A percentile compares a stretch with the other conserved stretches of the same genome.
Conservation (phyloP, 2,113 vertebrate genomes). For the Falco punctatus region DNA sequence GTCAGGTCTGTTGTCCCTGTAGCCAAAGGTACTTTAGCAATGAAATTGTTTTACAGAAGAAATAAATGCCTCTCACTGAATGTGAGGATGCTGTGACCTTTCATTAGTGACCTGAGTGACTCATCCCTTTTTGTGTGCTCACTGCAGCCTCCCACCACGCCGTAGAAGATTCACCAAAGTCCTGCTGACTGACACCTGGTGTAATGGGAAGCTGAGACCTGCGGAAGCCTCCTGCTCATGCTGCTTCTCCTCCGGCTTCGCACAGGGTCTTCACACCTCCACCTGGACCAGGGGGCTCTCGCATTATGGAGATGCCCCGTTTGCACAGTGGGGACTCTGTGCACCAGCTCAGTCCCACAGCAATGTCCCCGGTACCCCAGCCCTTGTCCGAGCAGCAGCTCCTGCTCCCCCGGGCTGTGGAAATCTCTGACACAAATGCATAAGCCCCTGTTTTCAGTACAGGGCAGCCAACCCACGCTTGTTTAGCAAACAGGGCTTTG, state of each 20-base stretch:
- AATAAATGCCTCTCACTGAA: not conserved
- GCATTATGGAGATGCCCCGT: fast-evolving
- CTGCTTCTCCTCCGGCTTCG: not conserved
- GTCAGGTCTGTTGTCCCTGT: not conserved
- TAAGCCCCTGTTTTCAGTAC: not conserved
- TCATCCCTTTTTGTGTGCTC: not conserved
- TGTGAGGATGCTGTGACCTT: constrained; percentile 17
- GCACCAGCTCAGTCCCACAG: not conserved
- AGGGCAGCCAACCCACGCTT: not conserved
- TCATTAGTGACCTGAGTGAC: constrained; percentile 38
- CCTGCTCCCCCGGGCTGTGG: fast-evolving
- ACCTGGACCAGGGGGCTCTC: not conserved
- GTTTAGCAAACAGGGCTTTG: not conserved
- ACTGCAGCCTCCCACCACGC: not conserved
- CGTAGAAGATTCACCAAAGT: not conserved
- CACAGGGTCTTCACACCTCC: not conserved
- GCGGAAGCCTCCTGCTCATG: not conserved
- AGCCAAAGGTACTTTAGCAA: not conserved
- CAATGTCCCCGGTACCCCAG: not conserved
- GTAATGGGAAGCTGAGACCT: not conserved
- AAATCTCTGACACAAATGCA: not conserved
- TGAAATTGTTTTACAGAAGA: constrained; percentile 6
- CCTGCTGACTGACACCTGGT: fast-evolving
- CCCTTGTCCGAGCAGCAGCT: not conserved
- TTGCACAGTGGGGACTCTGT: fast-evolving